Conservation (phyloP, 2,797 vertebrate species). For the Periophthalmus magnuspinnatus region DNA sequence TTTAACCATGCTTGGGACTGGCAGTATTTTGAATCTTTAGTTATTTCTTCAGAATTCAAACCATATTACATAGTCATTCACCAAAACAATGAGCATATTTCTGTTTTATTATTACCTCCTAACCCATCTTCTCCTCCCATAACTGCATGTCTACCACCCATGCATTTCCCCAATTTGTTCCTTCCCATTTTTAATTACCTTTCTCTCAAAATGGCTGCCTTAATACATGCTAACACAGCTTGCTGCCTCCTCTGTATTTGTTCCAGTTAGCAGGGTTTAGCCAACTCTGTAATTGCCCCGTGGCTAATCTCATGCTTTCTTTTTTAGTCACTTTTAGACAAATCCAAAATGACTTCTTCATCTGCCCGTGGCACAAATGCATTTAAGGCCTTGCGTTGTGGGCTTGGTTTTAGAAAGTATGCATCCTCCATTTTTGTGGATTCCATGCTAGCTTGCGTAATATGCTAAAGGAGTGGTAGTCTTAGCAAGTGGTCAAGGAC, state of each 20-base stretch:
- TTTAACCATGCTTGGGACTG: too few species aligned
- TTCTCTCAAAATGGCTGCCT: constrained; percentile 37
- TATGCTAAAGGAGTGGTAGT: not conserved
- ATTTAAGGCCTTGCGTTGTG: constrained; percentile 37
- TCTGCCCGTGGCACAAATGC: constrained; percentile 58
- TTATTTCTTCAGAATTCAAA: not conserved
- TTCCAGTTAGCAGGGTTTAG: constrained; percentile 67
- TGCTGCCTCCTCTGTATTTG: constrained; percentile 49
- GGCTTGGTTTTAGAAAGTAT: constrained; percentile 15
- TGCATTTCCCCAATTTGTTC: not conserved
- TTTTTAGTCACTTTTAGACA: constrained; percentile 60
- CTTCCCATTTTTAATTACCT: constrained; percentile 23
- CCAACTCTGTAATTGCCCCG: constrained; percentile 72
- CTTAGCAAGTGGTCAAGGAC: not conserved
- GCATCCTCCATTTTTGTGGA: constrained; percentile 12
- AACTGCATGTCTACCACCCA: too few species aligned
- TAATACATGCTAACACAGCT: constrained; percentile 49
- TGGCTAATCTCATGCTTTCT: constrained; percentile 69
- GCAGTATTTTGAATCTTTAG: not conserved
- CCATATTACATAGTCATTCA: not conserved
- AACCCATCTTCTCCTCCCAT: not conserved
- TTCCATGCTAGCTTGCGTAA: not conserved
- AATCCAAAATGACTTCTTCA: constrained; percentile 57
- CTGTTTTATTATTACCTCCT: not conserved
- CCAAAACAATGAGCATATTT: not conserved